These are phyloP conservation scores for Aldrovandia affinis DNA, from an alignment of 2,797 vertebrate genomes.

Conservation along the genomic window DNA sequence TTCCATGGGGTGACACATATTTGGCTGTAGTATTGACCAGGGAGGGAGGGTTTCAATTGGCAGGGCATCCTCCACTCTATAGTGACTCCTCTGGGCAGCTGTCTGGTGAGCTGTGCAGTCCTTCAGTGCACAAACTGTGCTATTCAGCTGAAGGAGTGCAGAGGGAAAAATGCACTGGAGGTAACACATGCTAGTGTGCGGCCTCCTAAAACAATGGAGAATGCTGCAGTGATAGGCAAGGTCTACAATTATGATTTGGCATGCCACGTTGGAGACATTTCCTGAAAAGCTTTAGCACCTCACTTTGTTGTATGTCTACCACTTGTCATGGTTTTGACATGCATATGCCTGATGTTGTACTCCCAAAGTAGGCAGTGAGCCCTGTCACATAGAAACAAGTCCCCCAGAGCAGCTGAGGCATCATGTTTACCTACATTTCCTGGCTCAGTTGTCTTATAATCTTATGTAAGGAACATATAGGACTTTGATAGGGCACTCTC, in stretches of 20 bases:
- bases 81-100: neutral
- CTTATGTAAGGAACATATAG: neutral
- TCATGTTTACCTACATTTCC: neutral
- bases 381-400: neutral
- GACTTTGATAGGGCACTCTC: too few relatives aligned
- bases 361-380: neutral
- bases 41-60: neutral
- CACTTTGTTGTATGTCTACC: neutral
- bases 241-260: neutral
- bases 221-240: neutral
- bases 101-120: neutral
- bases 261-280: neutral
- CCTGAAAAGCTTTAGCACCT: neutral
- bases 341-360: neutral
- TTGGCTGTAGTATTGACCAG: neutral
- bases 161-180: neutral
- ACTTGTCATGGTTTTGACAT: neutral
- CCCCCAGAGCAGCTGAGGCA: neutral
- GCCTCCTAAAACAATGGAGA: neutral
- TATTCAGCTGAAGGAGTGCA: neutral
- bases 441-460: neutral
- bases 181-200: neutral
- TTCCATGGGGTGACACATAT: neutral
- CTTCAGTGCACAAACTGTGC: neutral
- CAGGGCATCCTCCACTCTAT: neutral